Evolutionary conservation across 2,797 vertebrate species (phyloP).

Genomic region (Sebastiscus albofasciatus): DNA sequence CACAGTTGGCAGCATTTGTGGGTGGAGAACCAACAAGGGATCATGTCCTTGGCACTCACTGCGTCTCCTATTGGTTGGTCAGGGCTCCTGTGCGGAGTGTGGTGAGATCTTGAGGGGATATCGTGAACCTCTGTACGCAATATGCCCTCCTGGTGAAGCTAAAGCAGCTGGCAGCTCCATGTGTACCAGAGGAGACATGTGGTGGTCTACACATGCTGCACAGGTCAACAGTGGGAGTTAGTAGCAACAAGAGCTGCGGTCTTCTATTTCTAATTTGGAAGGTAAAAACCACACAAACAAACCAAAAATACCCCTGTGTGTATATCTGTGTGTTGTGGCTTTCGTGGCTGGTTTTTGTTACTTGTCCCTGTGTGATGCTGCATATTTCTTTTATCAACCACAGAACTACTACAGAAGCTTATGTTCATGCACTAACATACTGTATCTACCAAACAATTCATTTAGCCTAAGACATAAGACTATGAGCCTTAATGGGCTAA

Average conservation of each 20-base stretch:
- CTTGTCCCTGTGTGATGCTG: neutral
- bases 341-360: neutral
- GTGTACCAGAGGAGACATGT: neutral
- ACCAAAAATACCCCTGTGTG: neutral
- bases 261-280: neutral
- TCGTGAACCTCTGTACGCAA: neutral
- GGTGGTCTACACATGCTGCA: neutral
- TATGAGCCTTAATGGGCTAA: neutral
- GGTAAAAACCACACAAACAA: neutral
- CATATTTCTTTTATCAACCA: neutral
- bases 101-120: neutral
- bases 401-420: neutral
- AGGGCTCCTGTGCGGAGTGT: neutral
- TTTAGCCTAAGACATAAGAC: neutral
- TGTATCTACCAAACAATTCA: neutral
- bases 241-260: neutral
- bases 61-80: neutral
- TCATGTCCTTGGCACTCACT: slow-evolving; percentile 9
- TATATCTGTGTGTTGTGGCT: neutral
- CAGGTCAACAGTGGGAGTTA: neutral
- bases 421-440: neutral
- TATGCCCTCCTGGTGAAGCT: neutral
- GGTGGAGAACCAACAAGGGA: slow-evolving; percentile 11
- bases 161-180: neutral
- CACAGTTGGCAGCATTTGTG: slow-evolving; percentile 10